Conservation (phyloP, 2,888 invertebrate genomes). For the Agrotis exclamationis region DNA sequence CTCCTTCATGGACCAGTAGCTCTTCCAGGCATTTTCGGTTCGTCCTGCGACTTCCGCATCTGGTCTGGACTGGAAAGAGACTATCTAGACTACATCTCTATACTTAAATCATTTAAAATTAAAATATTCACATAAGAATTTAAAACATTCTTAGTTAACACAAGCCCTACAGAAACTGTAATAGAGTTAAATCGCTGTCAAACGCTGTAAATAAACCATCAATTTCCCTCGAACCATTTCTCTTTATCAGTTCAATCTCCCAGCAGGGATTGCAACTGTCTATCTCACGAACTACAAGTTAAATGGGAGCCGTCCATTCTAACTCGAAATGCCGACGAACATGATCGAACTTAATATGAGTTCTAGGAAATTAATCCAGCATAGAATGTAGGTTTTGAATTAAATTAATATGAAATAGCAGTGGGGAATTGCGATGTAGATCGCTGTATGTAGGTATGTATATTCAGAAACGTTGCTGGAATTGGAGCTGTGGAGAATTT, state of each 20-base stretch:
- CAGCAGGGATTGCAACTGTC: slow-evolving; percentile 38
- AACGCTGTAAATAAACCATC: slow-evolving; percentile 25
- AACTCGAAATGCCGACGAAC: slow-evolving; percentile 28
- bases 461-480: slow-evolving; percentile 42
- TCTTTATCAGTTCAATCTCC: slow-evolving; percentile 43
- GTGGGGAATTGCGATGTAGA: slow-evolving; percentile 45
- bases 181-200: not conserved
- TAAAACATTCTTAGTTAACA: not conserved
- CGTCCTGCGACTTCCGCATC: no score
- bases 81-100: no score
- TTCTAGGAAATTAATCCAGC: slow-evolving; percentile 54
- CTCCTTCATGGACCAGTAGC: no score
- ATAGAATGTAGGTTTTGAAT: slow-evolving; percentile 54
- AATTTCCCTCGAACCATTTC: slow-evolving; percentile 30
- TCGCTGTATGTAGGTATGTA: slow-evolving; percentile 51
- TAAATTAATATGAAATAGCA: slow-evolving; percentile 52
- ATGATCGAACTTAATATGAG: slow-evolving; percentile 23
- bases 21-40: no score
- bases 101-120: no score
- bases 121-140: no score
- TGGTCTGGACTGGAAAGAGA: no score
- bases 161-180: no score
- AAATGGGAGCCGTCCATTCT: slow-evolving; percentile 34
- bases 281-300: slow-evolving; percentile 38
- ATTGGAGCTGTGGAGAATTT: slow-evolving; percentile 43